phyloP scores from a whole-genome alignment of 2,888 invertebrate genomes.

The Lamellibrachia columna region DNA sequence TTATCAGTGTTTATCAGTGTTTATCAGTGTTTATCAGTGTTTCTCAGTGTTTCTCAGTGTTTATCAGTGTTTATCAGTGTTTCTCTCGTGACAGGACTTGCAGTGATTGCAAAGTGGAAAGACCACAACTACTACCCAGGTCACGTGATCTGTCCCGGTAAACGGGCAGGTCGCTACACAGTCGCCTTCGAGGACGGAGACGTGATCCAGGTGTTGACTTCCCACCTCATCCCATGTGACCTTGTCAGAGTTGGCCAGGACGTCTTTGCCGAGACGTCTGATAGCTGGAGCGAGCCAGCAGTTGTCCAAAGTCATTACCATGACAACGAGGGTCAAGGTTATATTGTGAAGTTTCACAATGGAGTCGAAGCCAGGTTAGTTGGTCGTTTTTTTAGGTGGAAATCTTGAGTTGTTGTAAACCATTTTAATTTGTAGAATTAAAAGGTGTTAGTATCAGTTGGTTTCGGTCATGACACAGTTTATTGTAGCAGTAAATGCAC shows the following conservation, averaged over 20 bases:
- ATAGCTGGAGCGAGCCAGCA: background rate
- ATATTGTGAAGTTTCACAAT: background rate
- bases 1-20: too few relatives aligned
- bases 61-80: too few relatives aligned
- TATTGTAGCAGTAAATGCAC: too few relatives aligned
- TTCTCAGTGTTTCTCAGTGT: too few relatives aligned
- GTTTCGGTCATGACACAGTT: too few relatives aligned
- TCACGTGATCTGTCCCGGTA: background rate
- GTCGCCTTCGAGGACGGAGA: constrained; percentile 33
- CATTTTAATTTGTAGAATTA: background rate
- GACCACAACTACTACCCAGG: background rate
- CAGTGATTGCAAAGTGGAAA: background rate
- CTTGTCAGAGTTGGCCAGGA: background rate
- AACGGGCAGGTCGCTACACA: constrained; percentile 19
- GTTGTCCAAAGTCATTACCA: background rate
- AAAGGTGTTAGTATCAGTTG: background rate
- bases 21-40: too few relatives aligned
- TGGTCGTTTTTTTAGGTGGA: background rate
- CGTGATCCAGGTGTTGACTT: constrained; percentile 20
- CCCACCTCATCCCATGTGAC: background rate
- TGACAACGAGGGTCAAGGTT: background rate
- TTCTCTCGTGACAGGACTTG: background rate
- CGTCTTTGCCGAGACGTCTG: background rate
- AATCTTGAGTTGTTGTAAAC: background rate
- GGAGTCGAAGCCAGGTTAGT: background rate